Percentiles rank a stretch among this genome's conserved stretches.
Conservation (phyloP, 1,140 invertebrate species). For the Trialeurodes vaporariorum region DNA sequence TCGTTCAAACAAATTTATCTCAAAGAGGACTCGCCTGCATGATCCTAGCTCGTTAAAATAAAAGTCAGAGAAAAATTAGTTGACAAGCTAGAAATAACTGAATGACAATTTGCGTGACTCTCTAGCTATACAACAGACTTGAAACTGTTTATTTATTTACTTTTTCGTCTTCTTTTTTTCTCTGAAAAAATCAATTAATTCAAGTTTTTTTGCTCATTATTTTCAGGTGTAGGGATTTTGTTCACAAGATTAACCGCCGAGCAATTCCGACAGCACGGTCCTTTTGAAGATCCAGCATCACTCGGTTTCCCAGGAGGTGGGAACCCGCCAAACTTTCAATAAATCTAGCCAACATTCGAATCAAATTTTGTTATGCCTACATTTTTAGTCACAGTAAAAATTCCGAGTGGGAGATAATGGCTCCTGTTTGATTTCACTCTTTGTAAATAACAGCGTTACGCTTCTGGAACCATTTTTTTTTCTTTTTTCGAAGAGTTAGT, state of each 20-base stretch:
- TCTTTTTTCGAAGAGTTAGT: background rate
- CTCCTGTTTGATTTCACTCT: background rate
- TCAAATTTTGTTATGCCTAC: background rate
- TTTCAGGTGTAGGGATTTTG: conserved; percentile 61
- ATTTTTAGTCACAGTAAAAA: conserved; percentile 1
- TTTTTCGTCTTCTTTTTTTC: no score
- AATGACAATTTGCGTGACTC: no score
- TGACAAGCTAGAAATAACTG: no score
- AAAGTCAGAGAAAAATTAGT: no score
- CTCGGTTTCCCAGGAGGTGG: conserved; percentile 32
- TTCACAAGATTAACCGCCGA: conserved; percentile 80
- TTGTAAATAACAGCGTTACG: background rate
- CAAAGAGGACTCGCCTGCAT: no score
- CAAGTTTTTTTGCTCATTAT: background rate
- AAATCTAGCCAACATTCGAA: background rate
- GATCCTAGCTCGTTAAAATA: no score
- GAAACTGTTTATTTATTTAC: no score
- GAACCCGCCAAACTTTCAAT: background rate
- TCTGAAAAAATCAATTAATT: no score
- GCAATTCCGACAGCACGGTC: conserved; percentile 69
- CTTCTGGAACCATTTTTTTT: background rate
- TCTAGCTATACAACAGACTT: no score
- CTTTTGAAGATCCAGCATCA: conserved; percentile 56
- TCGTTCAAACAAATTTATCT: no score
- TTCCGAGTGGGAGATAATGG: background rate